Evolutionary conservation across 35 echinoderm and acorn worm species (phyloP), one percentile per base, ranked within the genome.

Genomic region (Heliocidaris erythrogramma): DNA sequence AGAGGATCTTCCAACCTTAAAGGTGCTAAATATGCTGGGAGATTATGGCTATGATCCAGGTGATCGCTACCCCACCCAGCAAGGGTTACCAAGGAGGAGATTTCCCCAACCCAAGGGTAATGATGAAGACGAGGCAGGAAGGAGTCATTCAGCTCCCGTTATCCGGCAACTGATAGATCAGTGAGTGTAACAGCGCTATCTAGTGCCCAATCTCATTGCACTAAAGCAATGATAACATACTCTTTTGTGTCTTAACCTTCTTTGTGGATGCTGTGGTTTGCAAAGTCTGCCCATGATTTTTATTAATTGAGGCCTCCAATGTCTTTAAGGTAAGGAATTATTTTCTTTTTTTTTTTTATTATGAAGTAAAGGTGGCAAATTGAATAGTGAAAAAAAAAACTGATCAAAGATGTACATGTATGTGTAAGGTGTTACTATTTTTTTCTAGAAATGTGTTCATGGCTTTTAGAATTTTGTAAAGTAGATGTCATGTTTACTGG

Each of bases 11-110:
- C 91, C 91, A 59, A 92, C 91, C 27, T 48, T 92, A 14, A 92
- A 92, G 49, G 50, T 92, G 50, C 49, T 92, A 49, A 92, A 92
- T 59, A 30, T 92, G 49, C 91, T 92, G 31, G 91, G 48, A 59
- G 91, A 92, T 0, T 92, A 92, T 92, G 91, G 91, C 27, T 92
- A 92, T 92, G 91, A 92, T 12, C 47, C 91, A 7, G 11, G 48
- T n/a, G 91, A 92, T 92, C 47, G 50, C 9, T 92, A 92, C 91
- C 91, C 47, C 47, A 92, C 47, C 49, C 9, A n/a, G 29, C 91
- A 13, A 13, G 48, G 24, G 10, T 30, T 59, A 4, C 91, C 91
- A 52, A 92, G 91, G 49, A 49, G 13, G 18, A 59, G 50, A 13
- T 17, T 92, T 10, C 29, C 91, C 2, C 30, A 89, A 13, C 48